Evolutionary conservation across 2,888 invertebrate species (phyloP).

Genomic region (Nomada hirtipes): DNA sequence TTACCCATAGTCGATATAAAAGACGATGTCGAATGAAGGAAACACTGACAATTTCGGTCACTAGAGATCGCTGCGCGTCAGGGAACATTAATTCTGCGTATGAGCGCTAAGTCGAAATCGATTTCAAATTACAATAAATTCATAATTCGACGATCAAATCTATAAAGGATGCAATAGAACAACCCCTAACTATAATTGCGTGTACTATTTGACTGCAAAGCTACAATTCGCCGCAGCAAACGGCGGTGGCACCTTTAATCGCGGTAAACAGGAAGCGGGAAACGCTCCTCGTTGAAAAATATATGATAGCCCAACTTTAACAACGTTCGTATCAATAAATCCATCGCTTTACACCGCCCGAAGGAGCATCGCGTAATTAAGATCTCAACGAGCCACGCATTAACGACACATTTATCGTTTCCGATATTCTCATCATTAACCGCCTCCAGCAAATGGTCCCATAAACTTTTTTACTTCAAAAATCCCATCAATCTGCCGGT

Average conservation of each 20-base stretch:
- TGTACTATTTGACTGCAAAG: neutral
- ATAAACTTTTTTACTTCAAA: slow-evolving; percentile 1
- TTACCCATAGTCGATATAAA: slow-evolving; percentile 30
- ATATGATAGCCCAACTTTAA: neutral
- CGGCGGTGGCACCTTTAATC: neutral
- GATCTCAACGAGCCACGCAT: neutral
- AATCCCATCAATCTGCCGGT: slow-evolving; percentile 25
- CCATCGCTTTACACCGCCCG: neutral
- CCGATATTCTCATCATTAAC: slow-evolving; percentile 6
- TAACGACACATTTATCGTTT: slow-evolving; percentile 3
- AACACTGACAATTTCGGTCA: neutral
- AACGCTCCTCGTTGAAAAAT: neutral
- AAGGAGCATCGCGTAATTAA: neutral
- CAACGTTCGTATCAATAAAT: neutral
- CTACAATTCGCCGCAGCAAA: too few species aligned
- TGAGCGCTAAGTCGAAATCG: neutral
- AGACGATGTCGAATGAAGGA: neutral
- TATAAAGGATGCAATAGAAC: too few species aligned
- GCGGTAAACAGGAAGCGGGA: neutral
- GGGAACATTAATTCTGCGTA: neutral
- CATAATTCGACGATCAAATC: neutral
- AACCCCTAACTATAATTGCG: neutral
- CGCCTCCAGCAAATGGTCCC: neutral
- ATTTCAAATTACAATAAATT: neutral
- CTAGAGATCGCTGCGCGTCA: slow-evolving; percentile 42